Conservation (phyloP, 1,140 invertebrate species). For the Nebria ingens region DNA sequence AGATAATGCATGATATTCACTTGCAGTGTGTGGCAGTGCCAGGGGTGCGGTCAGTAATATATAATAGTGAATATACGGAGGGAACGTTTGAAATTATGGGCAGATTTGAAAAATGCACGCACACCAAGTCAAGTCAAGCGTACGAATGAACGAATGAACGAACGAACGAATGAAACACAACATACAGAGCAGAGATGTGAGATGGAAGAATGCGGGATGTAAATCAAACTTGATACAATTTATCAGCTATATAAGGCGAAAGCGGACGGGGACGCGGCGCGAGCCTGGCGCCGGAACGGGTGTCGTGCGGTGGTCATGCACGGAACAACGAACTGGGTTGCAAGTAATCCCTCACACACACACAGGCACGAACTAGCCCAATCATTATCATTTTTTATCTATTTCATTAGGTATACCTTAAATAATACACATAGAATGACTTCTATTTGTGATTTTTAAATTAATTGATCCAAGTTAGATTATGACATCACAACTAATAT, state of each 20-base stretch:
- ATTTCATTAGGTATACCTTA: too few species aligned
- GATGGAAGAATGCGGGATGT: conserved; percentile 7
- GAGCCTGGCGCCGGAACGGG: background rate
- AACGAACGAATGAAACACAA: too few species aligned
- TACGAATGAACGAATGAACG: too few species aligned
- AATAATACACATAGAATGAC: background rate
- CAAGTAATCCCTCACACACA: background rate
- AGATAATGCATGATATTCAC: too few species aligned
- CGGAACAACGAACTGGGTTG: background rate
- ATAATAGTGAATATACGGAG: too few species aligned
- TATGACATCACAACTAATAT: too few species aligned
- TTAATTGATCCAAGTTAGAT: background rate
- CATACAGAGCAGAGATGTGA: too few species aligned
- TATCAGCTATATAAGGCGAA: conserved; percentile 9
- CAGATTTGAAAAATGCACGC: conserved; percentile 1
- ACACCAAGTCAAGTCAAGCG: too few species aligned
- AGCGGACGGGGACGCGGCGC: background rate
- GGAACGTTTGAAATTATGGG: background rate
- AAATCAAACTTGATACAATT: conserved; percentile 5
- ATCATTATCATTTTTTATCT: background rate
- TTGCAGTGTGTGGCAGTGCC: too few species aligned
- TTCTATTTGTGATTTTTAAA: background rate
- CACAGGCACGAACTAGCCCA: background rate
- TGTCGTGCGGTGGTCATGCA: background rate
- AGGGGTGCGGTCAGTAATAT: conserved; percentile 17